A percentile compares a stretch with the other conserved stretches of the same genome.
Conservation (phyloP, 2,797 vertebrate genomes). For the Fistularia commersonii region DNA sequence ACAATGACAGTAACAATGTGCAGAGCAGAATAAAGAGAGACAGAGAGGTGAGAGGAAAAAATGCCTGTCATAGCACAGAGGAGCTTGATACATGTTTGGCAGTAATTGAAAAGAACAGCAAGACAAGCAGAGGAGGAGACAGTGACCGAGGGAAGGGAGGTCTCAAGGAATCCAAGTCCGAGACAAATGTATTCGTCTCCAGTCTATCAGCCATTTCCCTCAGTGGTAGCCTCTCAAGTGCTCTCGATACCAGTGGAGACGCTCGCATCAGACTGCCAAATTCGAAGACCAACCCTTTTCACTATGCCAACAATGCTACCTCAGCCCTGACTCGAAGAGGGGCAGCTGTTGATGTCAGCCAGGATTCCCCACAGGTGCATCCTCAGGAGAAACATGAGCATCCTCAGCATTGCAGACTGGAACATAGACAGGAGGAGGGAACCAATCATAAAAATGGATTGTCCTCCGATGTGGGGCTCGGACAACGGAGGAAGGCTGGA, state of each 20-base stretch:
- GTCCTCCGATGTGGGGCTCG: constrained; percentile 48
- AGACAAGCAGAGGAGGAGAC: constrained; percentile 31
- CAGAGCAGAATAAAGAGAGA: constrained; percentile 27
- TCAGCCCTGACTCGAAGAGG: constrained; percentile 79
- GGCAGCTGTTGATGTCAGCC: constrained; percentile 58
- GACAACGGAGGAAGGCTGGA: constrained; percentile 65
- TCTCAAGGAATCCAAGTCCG: constrained; percentile 72
- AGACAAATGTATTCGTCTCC: constrained; percentile 76
- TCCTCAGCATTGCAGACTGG: constrained; percentile 44
- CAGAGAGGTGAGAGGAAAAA: constrained; percentile 39
- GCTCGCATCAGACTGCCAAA: constrained; percentile 65
- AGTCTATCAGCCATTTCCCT: constrained; percentile 72
- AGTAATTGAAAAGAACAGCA: constrained; percentile 35
- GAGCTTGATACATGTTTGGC: constrained; percentile 52
- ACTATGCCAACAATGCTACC: constrained; percentile 82
- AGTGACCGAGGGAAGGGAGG: constrained; percentile 50
- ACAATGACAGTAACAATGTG: constrained; percentile 65
- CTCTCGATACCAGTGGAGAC: constrained; percentile 59
- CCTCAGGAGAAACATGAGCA: constrained; percentile 54
- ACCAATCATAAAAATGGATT: constrained; percentile 52
- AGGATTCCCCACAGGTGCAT: constrained; percentile 59
- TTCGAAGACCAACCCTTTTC: constrained; percentile 40
- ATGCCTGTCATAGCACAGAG: constrained; percentile 56
- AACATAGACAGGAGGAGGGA: constrained; percentile 50
- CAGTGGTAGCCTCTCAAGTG: constrained; percentile 72